Percentiles rank a stretch among this genome's conserved stretches.
Evolutionary conservation across 2,113 vertebrate species (phyloP).

Genomic region (Phyllostomus hastatus): DNA sequence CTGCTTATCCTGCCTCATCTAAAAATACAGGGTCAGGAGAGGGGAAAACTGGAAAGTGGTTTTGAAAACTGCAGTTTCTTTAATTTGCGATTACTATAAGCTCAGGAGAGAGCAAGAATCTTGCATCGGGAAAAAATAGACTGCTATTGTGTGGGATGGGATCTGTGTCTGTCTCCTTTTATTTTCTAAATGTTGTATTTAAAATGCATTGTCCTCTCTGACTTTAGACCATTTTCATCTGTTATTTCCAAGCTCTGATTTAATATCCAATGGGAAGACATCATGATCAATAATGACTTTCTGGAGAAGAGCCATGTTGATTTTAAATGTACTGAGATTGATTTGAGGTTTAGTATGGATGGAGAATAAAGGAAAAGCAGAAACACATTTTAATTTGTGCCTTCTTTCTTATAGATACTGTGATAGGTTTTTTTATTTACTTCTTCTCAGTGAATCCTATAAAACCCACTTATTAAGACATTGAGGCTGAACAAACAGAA

Average conservation of each 20-base stretch:
- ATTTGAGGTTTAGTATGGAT: neutral
- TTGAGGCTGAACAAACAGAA: neutral
- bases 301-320: neutral
- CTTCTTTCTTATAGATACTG: neutral
- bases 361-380: neutral
- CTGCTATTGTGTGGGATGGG: neutral
- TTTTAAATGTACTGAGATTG: conserved; percentile 3
- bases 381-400: neutral
- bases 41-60: neutral
- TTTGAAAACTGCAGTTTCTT: neutral
- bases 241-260: neutral
- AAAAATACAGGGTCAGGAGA: neutral
- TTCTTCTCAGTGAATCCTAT: neutral
- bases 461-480: neutral
- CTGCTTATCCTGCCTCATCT: neutral
- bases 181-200: neutral
- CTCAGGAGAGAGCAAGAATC: neutral
- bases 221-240: neutral
- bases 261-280: neutral
- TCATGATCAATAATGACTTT: conserved; percentile 4
- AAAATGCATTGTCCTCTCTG: neutral
- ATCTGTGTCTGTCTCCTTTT: neutral
- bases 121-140: neutral
- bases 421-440: neutral
- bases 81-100: neutral